Conservation (phyloP, 2,797 vertebrate genomes). For the Pseudocheirus occidentalis region DNA sequence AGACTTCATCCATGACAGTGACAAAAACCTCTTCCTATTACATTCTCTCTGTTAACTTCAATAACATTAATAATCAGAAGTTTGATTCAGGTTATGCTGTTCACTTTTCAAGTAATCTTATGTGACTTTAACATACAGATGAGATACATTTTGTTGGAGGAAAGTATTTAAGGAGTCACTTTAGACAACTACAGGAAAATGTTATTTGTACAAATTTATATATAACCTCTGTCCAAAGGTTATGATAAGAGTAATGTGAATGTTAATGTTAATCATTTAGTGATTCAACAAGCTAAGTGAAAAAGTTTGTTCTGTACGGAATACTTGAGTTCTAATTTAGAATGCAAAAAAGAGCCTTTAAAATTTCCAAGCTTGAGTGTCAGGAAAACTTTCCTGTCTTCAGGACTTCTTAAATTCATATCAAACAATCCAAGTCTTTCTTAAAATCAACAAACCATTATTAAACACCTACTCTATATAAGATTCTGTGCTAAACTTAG, state of each 20-base stretch:
- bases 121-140: background rate
- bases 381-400: constrained; percentile 21
- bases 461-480: background rate
- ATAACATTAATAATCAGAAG: background rate
- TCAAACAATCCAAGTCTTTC: background rate
- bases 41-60: background rate
- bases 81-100: background rate
- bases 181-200: constrained; percentile 47
- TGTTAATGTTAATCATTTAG: constrained; percentile 9
- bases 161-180: background rate
- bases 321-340: background rate
- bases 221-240: constrained; percentile 62
- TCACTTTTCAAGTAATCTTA: background rate
- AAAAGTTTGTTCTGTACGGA: constrained; percentile 30
- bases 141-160: background rate
- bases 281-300: constrained; percentile 28
- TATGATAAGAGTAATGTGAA: constrained; percentile 27
- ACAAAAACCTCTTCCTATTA: background rate
- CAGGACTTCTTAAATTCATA: constrained; percentile 20
- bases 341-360: background rate
- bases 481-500: background rate
- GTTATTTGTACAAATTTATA: constrained; percentile 64
- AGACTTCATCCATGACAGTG: background rate
- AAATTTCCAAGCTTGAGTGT: background rate
- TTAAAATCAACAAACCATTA: background rate